Evolutionary conservation across 2,888 invertebrate genomes (phyloP).

Genomic region (Latheticus oryzae): DNA sequence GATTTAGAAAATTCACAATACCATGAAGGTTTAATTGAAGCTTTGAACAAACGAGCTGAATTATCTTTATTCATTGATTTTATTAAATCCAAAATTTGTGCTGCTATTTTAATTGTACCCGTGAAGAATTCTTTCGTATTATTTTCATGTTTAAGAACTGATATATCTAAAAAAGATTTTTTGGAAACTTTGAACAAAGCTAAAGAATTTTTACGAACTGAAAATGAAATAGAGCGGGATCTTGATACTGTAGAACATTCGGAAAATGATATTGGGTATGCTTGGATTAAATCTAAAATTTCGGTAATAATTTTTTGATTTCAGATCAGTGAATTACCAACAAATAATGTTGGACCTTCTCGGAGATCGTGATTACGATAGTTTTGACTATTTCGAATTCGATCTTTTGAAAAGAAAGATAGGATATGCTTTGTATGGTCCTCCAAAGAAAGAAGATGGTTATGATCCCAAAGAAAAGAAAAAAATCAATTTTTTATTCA

Average conservation of each 20-base stretch:
- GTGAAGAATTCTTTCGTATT: constrained; percentile 44
- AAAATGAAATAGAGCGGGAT: constrained; percentile 46
- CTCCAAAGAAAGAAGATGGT: constrained; percentile 66
- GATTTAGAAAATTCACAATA: constrained; percentile 51
- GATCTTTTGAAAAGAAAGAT: constrained; percentile 69
- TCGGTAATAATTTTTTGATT: constrained; percentile 8
- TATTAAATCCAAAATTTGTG: constrained; percentile 43
- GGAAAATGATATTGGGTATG: constrained; percentile 48
- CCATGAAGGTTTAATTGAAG: constrained; percentile 50
- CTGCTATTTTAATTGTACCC: constrained; percentile 51
- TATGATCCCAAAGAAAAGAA: constrained; percentile 53
- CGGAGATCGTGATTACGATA: constrained; percentile 69
- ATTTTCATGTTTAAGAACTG: constrained; percentile 45
- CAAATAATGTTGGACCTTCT: constrained; percentile 71
- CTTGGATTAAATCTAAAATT: neutral
- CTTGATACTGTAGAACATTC: constrained; percentile 32
- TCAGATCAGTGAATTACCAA: constrained; percentile 63
- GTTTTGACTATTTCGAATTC: constrained; percentile 68
- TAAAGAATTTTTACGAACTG: constrained; percentile 42
- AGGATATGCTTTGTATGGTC: constrained; percentile 70
- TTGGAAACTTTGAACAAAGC: constrained; percentile 46
- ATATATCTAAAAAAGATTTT: constrained; percentile 44
- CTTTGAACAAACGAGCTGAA: constrained; percentile 43
- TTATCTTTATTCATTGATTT: constrained; percentile 44
- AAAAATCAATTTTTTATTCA: constrained; percentile 51